Base-by-base conservation (phyloP, 2,888 invertebrate species). In the Zootermopsis nevadensis region DNA sequence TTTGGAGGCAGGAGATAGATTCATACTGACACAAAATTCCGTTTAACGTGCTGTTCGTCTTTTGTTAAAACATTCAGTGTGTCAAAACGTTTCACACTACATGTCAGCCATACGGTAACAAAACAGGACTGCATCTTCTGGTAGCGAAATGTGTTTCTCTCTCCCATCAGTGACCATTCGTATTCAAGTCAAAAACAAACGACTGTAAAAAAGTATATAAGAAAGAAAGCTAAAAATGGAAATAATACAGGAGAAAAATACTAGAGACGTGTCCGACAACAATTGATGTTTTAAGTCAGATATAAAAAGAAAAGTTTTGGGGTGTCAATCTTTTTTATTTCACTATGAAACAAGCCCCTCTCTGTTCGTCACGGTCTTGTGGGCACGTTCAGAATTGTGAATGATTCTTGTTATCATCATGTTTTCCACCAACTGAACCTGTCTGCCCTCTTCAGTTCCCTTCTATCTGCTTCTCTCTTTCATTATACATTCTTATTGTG, bases 1-100 rank as follows among this genome's bases (percentile, higher is more conserved):
- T 69, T 69, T 22, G 69, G 15, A 30, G 30, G 31, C 8, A 6
- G 1, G 69, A 33, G 69, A 22, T 19, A 33, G 15, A 10, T 31
- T 33, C 30, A 33, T 69, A 69, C 30, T 69, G 69, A 69, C 69
- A 69, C 0, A 33, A 33, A 69, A 33, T 69, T 33, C 30, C 22
- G 69, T 33, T 69, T 33, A 69, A 69, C 69, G 33, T 69, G 30
- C 31, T 69, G 30, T 60, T 22, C 24, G 4, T 15, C 69, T 69
- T 33, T 69, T 69, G 69, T 69, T 69, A 22, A 2, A 31, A 33
- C 6, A 33, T 30, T 69, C 69, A 12, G 30, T 33, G 33, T 69
- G 69, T 69, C 69, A 69, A 69, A 69, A 69, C 31, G 60, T 60
- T 69, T 69, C 69, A 69, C 69, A 33, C 33, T 31, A 69, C 19